Percentiles rank a stretch among this genome's conserved stretches.
Conservation (phyloP, 2,797 vertebrate species). For the Sebastes itinus region DNA sequence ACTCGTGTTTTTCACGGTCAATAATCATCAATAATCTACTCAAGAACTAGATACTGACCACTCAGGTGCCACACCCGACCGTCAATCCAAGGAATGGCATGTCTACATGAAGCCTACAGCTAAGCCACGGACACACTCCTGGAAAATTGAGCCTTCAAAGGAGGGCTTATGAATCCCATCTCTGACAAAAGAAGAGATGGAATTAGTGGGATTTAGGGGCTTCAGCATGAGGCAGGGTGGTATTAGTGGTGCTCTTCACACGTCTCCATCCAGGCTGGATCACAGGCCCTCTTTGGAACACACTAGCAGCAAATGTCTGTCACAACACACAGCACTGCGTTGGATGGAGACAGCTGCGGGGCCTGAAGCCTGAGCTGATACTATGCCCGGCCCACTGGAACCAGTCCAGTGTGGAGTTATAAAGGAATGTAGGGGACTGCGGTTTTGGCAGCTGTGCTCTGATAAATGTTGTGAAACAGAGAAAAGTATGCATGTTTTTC, state of each 20-base stretch:
- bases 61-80: conserved; percentile 27
- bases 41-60: conserved; percentile 39
- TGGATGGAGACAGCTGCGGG: conserved; percentile 70
- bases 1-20: conserved; percentile 20
- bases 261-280: conserved; percentile 62
- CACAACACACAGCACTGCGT: conserved; percentile 57
- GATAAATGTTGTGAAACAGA: conserved; percentile 77
- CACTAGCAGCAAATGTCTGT: conserved; percentile 48
- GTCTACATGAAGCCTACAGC: conserved; percentile 42
- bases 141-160: conserved; percentile 79
- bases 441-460: conserved; percentile 71
- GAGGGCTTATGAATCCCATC: conserved; percentile 75
- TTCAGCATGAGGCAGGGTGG: conserved; percentile 61
- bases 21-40: conserved; percentile 58
- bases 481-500: conserved; percentile 76
- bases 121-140: conserved; percentile 72
- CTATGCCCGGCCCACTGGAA: conserved; percentile 68
- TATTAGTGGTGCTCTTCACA: conserved; percentile 72
- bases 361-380: conserved; percentile 51
- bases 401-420: conserved; percentile 66
- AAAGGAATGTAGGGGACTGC: conserved; percentile 72
- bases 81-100: conserved; percentile 47
- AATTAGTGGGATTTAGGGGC: conserved; percentile 79
- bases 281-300: conserved; percentile 51
- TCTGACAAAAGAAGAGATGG: conserved; percentile 77